Base-by-base conservation (phyloP, 2,888 invertebrate genomes). In the Bombylius discolor region DNA sequence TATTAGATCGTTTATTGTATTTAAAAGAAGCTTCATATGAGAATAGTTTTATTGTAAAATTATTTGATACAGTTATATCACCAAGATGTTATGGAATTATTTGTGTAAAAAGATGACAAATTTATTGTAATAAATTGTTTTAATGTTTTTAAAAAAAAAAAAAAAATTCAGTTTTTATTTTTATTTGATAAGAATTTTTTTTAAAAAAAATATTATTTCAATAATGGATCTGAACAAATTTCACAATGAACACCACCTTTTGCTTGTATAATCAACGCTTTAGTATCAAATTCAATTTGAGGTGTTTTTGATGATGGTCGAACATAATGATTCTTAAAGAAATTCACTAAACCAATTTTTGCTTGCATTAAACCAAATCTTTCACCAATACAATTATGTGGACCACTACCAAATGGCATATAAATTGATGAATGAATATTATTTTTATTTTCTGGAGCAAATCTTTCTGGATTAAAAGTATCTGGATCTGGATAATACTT, bases 61-160 rank as follows among this genome's bases (percentile, higher is more conserved):
- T 94, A 59, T 94, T 94, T 74, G 87, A 94, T 76, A 87, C 91
- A 7, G 77, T 87, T 1, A 73, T 86, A 57, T 94, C 93, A 2
- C 94, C 94, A 5, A 77, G 93, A 62, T 89, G 87, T 74, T 87
- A 86, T 70, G 84, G 81, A 47, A 78, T 91, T 64, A 75, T 89
- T 55, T 83, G 84, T 62, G 65, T 80, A 48, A 82, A 80, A 66
- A 75, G 66, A 67, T 55, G 5, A 7, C n/a, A n/a, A n/a, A n/a
- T 45, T 14, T 45, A 14, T n/a, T 14, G 39, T 11, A 42, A 42
- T 42, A 42, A 36, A 5, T 4, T 36, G 34, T 36, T 36, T 36
- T 3, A 36, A 36, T 7, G 34, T 8, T 36, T 5, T n/a, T n/a
- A n/a, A n/a, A n/a, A n/a, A 36, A 36, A 36, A 36, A 8, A 36